Evolutionary conservation across 2,888 invertebrate genomes (phyloP), one percentile per base, ranked within the genome.

Genomic region (Nomada ferruginata): DNA sequence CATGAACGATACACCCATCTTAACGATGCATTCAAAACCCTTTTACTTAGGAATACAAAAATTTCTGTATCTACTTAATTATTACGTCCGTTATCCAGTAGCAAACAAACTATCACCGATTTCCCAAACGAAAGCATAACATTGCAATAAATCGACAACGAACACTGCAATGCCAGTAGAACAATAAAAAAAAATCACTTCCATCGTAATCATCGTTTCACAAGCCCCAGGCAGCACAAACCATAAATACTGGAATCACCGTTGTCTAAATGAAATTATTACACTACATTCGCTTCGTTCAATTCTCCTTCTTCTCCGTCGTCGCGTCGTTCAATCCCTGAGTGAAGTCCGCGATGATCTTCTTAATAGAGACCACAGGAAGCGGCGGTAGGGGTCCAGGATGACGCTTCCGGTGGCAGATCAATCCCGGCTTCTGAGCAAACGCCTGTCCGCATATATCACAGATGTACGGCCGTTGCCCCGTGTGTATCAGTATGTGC

Each of bases 401-500:
- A 79, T 91, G 91, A 42, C 84, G 79, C 70, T 89, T 90, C 11
- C 91, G 77, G 23, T 91, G 91, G 50, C 89, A 87, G 26, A 88
- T 89, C 2, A 91, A 70, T 2, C 89, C 91, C 3, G 91, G 87
- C 50, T 90, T 91, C 64, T 91, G 91, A 0, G 90, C 88, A 9
- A 91, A 91, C 0, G 88, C 76, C 42, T 89, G 86, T 0, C 89
- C 91, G 52, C 91, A 91, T 59, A 91, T 88, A 63, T 90, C 91
- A 65, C 91, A 91, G 9, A 80, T 71, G 42, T 90, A 91, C 1
- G 90, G 90, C 26, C 85, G 85, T 44, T 87, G 87, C 5, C 90
- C 91, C 0, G 90, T 91, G 72, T 91, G 91, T 76, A 89, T 91
- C 13, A 91, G 74, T 36, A 90, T 78, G 42, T 91, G 91, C 42